Evolutionary conservation across 2,888 invertebrate genomes (phyloP), one percentile per base, ranked within the genome.

Genomic region (Tridacna gigas): DNA sequence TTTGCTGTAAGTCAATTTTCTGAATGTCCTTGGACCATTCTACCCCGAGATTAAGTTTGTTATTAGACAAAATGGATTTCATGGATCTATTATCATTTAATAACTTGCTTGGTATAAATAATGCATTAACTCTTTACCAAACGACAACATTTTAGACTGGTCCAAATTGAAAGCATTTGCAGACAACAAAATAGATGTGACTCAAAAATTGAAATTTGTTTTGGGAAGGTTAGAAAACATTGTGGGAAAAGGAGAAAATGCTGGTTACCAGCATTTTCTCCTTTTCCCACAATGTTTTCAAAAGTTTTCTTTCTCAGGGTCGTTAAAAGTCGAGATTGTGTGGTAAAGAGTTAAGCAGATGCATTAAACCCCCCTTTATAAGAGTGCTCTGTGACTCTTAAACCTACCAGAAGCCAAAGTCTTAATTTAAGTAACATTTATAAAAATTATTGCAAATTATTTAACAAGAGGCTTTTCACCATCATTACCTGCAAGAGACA

Each of bases 221-320:
- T 56, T 3, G 2, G 18, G 9, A 5, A n/a, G 56, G 56, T 2
- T 56, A 56, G 56, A 56, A 56, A 56, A 56, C 56, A 56, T 56
- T 56, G 56, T 56, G 56, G 56, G 56, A 20, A 56, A 56, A 56
- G 56, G n/a, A 56, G 56, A 56, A 56, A 56, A 56, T 56, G 56
- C n/a, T 56, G 18, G 56, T 56, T 56, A 56, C n/a, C 18, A 20
- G 56, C 18, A 56, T 20, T 56, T 56, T 20, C 56, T 56, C n/a
- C 56, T 56, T 56, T 56, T n/a, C 56, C 56, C n/a, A 56, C 56
- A 2, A 56, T 56, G 56, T 56, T 56, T 56, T 56, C 9, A 56
- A 56, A 56, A n/a, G 18, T n/a, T 4, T 56, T 56, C n/a, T 18
- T 3, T 20, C 2, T 9, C n/a, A 18, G 56, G 9, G 4, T 9